Conservation (phyloP, 1,140 invertebrate species). For the Vollenhovia emeryi region DNA sequence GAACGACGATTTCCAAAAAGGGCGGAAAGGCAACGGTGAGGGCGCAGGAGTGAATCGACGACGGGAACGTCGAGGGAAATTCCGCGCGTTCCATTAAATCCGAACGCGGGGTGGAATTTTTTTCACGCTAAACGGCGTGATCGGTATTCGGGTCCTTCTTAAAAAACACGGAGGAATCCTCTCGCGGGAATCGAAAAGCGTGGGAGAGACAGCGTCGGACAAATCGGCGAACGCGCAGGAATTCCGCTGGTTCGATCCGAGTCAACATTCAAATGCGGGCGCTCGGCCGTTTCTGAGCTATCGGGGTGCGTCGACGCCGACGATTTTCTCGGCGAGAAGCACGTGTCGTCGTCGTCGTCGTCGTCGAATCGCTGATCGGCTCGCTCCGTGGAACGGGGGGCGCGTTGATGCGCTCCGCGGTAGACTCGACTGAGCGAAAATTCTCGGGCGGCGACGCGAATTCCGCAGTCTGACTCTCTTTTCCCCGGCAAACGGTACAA, state of each 20-base stretch:
- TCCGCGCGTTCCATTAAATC: slow-evolving; percentile 35
- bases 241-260: slow-evolving; percentile 19
- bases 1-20: not conserved
- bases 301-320: not conserved
- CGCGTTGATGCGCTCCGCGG: not conserved
- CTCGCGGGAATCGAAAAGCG: not conserved
- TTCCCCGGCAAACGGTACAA: not conserved
- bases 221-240: slow-evolving; percentile 18
- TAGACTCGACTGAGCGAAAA: slow-evolving; percentile 8
- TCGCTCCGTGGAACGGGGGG: not conserved
- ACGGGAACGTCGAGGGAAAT: slow-evolving; percentile 7
- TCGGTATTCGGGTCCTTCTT: not conserved
- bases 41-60: not conserved
- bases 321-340: not conserved
- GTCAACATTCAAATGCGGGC: slow-evolving; percentile 11
- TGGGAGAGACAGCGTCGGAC: not conserved
- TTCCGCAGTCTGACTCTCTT: not conserved
- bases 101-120: slow-evolving; percentile 4
- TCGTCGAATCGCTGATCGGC: not conserved
- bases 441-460: not conserved
- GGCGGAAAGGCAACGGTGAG: not conserved
- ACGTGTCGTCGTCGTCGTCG: not conserved
- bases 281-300: not conserved
- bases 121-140: slow-evolving; percentile 1
- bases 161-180: not conserved